Evolutionary conservation across 1,140 invertebrate species (phyloP), one percentile per base, ranked within the genome.

Genomic region (Arctopsyche grandis): DNA sequence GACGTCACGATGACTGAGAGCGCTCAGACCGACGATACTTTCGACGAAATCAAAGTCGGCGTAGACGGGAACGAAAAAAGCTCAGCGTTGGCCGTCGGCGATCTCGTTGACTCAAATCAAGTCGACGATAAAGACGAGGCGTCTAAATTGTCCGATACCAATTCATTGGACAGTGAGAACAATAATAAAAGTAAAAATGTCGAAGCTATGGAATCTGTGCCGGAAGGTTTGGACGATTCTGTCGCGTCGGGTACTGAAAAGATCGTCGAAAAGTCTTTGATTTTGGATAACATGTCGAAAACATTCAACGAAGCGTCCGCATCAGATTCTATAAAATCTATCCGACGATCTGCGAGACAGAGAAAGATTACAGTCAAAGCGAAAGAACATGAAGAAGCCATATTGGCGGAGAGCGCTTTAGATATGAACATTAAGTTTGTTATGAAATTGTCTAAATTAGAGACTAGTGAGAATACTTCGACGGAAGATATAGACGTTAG

Each of bases 91-190:
- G n/a, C n/a, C n/a, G 9, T 86, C 86, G 86, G 87, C 82, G 84
- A 87, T 87, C 86, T 86, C 86, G 81, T 86, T 86, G 85, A 87
- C 85, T 86, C 85, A 86, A 86, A 87, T 85, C 86, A 84, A 86
- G 87, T 85, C 87, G 84, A 9, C 29, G 56, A 52, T 14, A 21
- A 74, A 24, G 70, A 78, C 38, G 29, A 46, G 14, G 22, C 46
- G 22, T 44, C 14, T 22, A 24, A 63, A 24, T 16, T 24, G 26
- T 24, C 46, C 10, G 63, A 69, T 21, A 84, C 82, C 73, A 71
- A 29, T 19, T 52, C 29, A 26, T 24, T 71, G 22, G 83, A 84
- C 63, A 74, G 79, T 52, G 79, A 84, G 63, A 78, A 81, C 58
- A 80, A 81, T 75, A 80, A 80, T 69, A 79, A 71, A 79, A 83